Evolutionary conservation across 1,140 invertebrate genomes (phyloP), one percentile per base, ranked within the genome.

Genomic region (Stegodyphus dumicola): DNA sequence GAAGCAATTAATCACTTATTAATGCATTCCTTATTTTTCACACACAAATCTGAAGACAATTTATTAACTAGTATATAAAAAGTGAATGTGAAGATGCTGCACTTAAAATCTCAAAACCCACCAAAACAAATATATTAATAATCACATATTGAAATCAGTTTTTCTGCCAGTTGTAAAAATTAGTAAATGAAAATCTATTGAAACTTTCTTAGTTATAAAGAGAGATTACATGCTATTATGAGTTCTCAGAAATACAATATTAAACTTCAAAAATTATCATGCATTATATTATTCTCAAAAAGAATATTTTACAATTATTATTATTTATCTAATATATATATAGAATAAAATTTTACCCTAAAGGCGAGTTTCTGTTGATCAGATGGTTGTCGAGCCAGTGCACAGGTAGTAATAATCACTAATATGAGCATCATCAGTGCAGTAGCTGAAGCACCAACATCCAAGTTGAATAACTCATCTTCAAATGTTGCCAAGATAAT

Each of bases 311-410:
- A 9, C 9, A 15, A 73, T n/a, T 2, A n/a, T 48, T 60, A 53
- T 10, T 13, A 33, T 9, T n/a, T 54, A 9, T n/a, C 10, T 18
- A 15, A 64, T 65, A 6, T 52, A 73, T 51, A 60, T 11, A 60
- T 1, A 48, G 33, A 69, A 69, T 4, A 13, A 48, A 1, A 54
- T 33, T 1, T 73, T 64, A 86, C 69, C 78, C 86, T 85, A 69
- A 87, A 88, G 18, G 85, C 76, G 15, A 87, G 75, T 48, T 74
- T 79, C 52, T 87, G 75, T n/a, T 69, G 66, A 64, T 87, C 87
- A 18, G 79, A 73, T 18, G 88, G 88, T 83, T 88, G 88, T 49
- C 71, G 69, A 51, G 70, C 54, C 48, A 89, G 85, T 18, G 83
- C 33, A 69, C 87, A 49, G 11, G 84, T 75, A 7, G 33, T 53